A percentile compares a stretch with the other conserved stretches of the same genome.
These are phyloP conservation scores for Aphidoletes aphidimyza DNA, from an alignment of 2,888 invertebrate species.

Conservation along the genomic window DNA sequence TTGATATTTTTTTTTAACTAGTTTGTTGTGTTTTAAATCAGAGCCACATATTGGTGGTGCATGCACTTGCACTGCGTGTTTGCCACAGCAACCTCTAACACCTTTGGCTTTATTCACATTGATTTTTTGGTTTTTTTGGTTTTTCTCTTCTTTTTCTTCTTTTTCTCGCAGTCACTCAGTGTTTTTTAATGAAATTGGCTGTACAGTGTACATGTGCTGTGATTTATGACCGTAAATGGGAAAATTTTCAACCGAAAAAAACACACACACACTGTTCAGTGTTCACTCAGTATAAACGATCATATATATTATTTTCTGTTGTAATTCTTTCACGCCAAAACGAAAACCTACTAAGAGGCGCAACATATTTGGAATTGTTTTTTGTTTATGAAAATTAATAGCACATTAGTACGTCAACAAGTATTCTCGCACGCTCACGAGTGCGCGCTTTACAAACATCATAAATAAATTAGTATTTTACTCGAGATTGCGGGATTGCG, in stretches of 20 bases:
- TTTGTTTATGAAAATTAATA: constrained; percentile 46
- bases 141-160: neutral
- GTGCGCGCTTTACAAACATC: neutral
- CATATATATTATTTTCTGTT: neutral
- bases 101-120: constrained; percentile 47
- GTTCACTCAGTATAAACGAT: constrained; percentile 5
- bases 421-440: constrained; percentile 31
- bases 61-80: constrained; percentile 2
- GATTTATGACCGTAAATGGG: constrained; percentile 38
- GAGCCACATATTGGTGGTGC: constrained; percentile 25
- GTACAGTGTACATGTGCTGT: constrained; percentile 45
- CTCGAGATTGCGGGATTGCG: neutral
- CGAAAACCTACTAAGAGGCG: neutral
- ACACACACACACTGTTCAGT: neutral
- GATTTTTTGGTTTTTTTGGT: neutral
- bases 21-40: neutral
- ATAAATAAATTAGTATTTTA: constrained; percentile 51
- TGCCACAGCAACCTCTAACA: constrained; percentile 45
- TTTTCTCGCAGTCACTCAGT: neutral
- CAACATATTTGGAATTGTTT: constrained; percentile 36
- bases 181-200: constrained; percentile 25
- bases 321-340: constrained; percentile 27
- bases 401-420: constrained; percentile 51
- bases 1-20: neutral
- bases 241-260: neutral